phyloP scores from a whole-genome alignment of 2,113 vertebrate genomes.

The Parus major region DNA sequence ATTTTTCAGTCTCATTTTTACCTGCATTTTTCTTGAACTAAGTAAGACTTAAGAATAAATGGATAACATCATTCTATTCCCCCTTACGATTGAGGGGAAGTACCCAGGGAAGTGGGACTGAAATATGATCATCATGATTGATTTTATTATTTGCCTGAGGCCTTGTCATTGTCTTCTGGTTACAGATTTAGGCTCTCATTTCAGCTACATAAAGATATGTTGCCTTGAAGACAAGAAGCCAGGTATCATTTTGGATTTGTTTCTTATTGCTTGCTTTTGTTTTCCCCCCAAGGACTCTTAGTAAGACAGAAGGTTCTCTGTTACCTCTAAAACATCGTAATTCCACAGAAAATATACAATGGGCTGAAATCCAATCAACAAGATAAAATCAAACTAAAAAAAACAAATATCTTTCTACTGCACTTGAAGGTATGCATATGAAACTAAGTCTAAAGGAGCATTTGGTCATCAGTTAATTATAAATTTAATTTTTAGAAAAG shows the following conservation, averaged over 20 bases:
- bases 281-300: neutral
- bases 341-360: neutral
- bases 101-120: neutral
- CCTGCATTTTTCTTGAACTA: neutral
- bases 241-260: neutral
- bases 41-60: neutral
- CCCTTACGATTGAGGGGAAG: neutral
- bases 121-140: neutral
- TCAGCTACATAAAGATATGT: neutral
- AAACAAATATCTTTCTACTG: rapidly evolving
- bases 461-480: neutral
- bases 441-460: neutral
- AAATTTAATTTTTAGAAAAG: neutral
- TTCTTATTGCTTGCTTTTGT: neutral
- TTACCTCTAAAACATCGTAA: neutral
- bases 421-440: neutral
- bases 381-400: neutral
- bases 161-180: neutral
- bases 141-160: neutral
- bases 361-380: neutral
- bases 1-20: neutral
- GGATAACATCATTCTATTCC: neutral
- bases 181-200: neutral
- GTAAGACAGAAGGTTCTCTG: neutral
- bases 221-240: neutral